Evolutionary conservation across 2,888 invertebrate genomes (phyloP), one percentile per base, ranked within the genome.

Genomic region (Aplocera efformata): DNA sequence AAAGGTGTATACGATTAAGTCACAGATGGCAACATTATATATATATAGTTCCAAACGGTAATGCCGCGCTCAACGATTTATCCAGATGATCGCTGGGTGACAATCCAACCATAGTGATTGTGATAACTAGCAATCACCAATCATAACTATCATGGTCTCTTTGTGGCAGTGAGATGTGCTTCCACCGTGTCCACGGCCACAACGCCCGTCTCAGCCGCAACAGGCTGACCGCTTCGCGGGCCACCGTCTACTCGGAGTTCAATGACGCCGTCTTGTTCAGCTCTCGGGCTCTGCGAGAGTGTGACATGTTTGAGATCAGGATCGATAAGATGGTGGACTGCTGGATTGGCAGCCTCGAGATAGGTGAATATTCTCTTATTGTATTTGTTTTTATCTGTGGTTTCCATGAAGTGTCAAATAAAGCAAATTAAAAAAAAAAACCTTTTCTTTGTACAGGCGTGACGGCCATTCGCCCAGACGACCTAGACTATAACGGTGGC

Each of bases 221-320:
- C 56, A 95, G 97, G 0, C 77, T 96, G 48, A 96, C 96, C 0
- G 97, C 98, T 0, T 91, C 94, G 27, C 91, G 98, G 23, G 95
- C 96, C 7, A 93, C 96, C 51, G 95, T 97, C 3, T 90, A 94
- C 50, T 96, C 95, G 0, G 98, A 98, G 88, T 98, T 98, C 78
- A 98, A 97, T 72, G 96, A 97, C 72, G 97, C 97, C 0, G 96
- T 98, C 50, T 94, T 98, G 1, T 95, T 98, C 72, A 96, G 96
- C 43, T 96, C 94, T 71, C 90, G 98, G 35, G 95, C 97, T 0
- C 80, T 98, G 31, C 90, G 94, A 10, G 96, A 97, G 63, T 95
- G 96, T 30, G 98, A 98, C 76, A 91, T 98, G 78, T 98, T 98
- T 73, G 97, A 98, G 77, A 92, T 98, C 11, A 90, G 93, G 31